These are phyloP conservation scores for Nerophis lumbriciformis DNA, from an alignment of 2,113 vertebrate genomes.

Conservation along the genomic window DNA sequence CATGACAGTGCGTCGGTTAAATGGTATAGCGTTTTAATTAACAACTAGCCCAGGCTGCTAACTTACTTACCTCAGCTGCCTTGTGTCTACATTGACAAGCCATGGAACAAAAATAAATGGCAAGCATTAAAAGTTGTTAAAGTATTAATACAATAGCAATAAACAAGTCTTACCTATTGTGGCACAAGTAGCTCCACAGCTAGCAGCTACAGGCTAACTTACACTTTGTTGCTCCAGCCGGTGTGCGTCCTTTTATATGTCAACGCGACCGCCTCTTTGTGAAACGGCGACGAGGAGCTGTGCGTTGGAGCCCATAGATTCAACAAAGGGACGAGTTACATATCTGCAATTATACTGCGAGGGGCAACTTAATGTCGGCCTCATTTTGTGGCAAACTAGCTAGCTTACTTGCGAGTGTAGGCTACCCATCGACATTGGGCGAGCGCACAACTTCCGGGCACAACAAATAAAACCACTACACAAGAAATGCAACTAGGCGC, in stretches of 20 bases:
- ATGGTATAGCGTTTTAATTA: background rate
- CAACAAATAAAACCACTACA: slow-evolving; percentile 18
- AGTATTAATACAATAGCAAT: background rate
- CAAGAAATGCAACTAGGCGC: background rate
- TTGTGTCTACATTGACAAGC: slow-evolving; percentile 26
- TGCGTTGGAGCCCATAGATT: background rate
- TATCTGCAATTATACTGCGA: background rate
- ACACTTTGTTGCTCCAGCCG: slow-evolving; percentile 58
- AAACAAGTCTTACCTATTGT: slow-evolving; percentile 47
- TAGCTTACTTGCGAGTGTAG: slow-evolving; percentile 42
- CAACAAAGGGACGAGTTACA: background rate
- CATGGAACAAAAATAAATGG: background rate
- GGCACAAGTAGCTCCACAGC: slow-evolving; percentile 33
- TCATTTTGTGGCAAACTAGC: slow-evolving; percentile 48
- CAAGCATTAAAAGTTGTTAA: background rate
- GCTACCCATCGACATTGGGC: slow-evolving; percentile 13
- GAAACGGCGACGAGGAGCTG: slow-evolving; percentile 22
- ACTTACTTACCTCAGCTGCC: slow-evolving; percentile 28
- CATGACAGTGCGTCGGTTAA: background rate
- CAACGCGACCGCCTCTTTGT: slow-evolving; percentile 25
- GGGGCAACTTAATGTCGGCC: slow-evolving; percentile 26
- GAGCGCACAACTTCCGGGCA: slow-evolving; percentile 27
- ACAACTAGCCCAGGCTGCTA: slow-evolving; percentile 42
- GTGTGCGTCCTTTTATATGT: slow-evolving; percentile 41
- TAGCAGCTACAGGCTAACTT: slow-evolving; percentile 42